Base-by-base conservation (phyloP, 2,113 vertebrate species). In the Hystrix brachyura region DNA sequence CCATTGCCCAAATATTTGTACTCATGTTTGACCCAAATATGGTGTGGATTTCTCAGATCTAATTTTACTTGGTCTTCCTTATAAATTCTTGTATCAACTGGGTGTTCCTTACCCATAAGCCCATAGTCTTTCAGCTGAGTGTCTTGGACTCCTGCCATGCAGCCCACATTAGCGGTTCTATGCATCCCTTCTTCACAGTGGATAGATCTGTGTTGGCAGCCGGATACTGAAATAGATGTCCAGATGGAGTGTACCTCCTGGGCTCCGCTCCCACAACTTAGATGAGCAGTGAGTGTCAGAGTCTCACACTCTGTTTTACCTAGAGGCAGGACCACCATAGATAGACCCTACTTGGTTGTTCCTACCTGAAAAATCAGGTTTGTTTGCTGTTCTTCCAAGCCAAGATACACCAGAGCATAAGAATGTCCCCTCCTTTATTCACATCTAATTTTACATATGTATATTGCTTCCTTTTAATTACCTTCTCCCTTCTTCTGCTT, bases 101-200 rank as follows among this genome's bases (percentile, higher is more conserved):
- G 18, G 27, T 46, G 34, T 78, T 3, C 4, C 23, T 92, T 71
- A 65, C 1, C 2, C 62, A 43, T 34, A 34, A 12, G 23, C 38
- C 14, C 14, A 46, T 23, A 2, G 1, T 48, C 5, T 12, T 43
- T 72, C 2, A 15, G n/a, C 43, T 46, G 13, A 59, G 7, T 5
- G 0, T 0, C 7, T 55, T 55, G 7, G 8, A 23, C 12, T 82
- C 5, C 53, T 65, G 3, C 51, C 14, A 0, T 25, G 7, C 1
- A 18, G 5, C n/a, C 46, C 23, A 59, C 9, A 27, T 69, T 13
- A 64, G 6, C 1, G 90, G 14, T 38, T 46, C 38, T 10, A 5
- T 5, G n/a, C 12, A 8, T 43, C 5, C 0, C 2, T 55, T 78
- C 85, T 59, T 2, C 29, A 23, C 2, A 34, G 1, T 59, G 18